Evolutionary conservation across 1,140 invertebrate genomes (phyloP).

Genomic region (Cecropterus lyciades): DNA sequence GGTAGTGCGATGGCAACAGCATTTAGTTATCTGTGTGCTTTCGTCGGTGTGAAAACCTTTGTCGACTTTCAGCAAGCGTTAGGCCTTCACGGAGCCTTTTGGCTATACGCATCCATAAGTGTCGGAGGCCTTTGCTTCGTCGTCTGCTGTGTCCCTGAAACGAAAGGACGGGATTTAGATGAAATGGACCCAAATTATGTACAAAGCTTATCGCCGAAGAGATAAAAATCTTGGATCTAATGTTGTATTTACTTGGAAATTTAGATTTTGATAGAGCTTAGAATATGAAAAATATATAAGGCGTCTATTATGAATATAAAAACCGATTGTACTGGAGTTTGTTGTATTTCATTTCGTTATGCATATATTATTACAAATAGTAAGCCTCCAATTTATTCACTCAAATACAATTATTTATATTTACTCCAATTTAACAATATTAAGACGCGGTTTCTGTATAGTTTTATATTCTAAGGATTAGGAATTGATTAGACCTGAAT

Average conservation of each 20-base stretch:
- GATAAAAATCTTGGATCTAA: constrained; percentile 57
- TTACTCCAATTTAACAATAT: too few species aligned
- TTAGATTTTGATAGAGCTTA: neutral
- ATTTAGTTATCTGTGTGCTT: constrained; percentile 95
- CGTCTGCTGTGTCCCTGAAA: constrained; percentile 95
- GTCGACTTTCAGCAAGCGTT: constrained; percentile 91
- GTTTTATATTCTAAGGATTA: neutral
- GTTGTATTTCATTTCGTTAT: too few species aligned
- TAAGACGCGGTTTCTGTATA: too few species aligned
- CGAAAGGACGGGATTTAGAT: constrained; percentile 94
- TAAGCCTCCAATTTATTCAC: too few species aligned
- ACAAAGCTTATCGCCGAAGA: constrained; percentile 80
- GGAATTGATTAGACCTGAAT: constrained; percentile 9
- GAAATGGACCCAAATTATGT: constrained; percentile 92
- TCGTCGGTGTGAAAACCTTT: constrained; percentile 96
- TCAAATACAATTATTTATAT: too few species aligned
- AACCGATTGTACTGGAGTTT: too few species aligned
- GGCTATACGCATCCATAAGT: constrained; percentile 94
- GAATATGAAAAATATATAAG: neutral
- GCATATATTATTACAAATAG: too few species aligned
- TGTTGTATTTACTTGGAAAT: constrained; percentile 53
- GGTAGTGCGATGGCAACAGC: constrained; percentile 94
- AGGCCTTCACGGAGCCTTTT: constrained; percentile 94
- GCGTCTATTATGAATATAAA: neutral
- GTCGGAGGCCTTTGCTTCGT: constrained; percentile 94